phyloP scores from a whole-genome alignment of 2,888 invertebrate genomes.

The Diadromus collaris region DNA sequence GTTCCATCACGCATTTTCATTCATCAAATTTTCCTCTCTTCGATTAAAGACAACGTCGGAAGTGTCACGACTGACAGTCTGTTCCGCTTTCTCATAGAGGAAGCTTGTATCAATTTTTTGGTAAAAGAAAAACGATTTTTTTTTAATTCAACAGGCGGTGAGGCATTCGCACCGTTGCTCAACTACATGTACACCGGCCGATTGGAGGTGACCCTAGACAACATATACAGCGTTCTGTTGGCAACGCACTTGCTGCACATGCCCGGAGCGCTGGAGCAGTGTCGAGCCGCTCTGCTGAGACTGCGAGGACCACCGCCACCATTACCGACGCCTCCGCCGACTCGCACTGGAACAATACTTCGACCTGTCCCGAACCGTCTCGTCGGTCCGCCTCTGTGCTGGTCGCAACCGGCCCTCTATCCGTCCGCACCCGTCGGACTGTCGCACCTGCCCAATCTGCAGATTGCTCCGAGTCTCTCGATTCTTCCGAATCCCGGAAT shows the following conservation, averaged over 20 bases:
- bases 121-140: no score
- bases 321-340: conserved; percentile 72
- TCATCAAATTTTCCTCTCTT: not conserved
- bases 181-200: conserved; percentile 90
- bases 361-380: conserved; percentile 78
- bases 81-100: no score
- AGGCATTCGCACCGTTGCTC: conserved; percentile 84
- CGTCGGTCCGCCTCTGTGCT: conserved; percentile 74
- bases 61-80: no score
- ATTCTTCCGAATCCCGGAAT: conserved; percentile 65
- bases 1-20: not conserved
- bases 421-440: conserved; percentile 70
- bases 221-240: conserved; percentile 87
- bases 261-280: conserved; percentile 87
- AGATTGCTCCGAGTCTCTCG: conserved; percentile 71
- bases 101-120: not conserved
- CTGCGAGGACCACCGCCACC: conserved; percentile 78
- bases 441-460: conserved; percentile 74
- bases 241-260: conserved; percentile 88
- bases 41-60: no score
- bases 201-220: conserved; percentile 85
- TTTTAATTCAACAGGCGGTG: conserved; percentile 71
- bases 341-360: conserved; percentile 65
- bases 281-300: conserved; percentile 83
- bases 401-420: conserved; percentile 69